phyloP scores from a whole-genome alignment of 2,797 vertebrate species.

The Schizopygopsis pylzovi region DNA sequence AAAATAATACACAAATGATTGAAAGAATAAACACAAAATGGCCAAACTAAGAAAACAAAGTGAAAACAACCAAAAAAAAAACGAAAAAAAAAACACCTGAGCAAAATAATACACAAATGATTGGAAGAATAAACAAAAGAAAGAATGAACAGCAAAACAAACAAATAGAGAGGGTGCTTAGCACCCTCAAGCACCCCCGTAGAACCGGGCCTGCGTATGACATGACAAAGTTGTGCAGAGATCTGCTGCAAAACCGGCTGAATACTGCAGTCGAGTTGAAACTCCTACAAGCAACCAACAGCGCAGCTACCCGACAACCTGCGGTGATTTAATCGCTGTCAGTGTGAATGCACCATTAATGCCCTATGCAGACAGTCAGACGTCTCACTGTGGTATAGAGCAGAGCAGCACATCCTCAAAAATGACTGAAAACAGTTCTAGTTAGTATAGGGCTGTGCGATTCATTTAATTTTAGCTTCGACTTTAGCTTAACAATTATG shows the following conservation, averaged over 20 bases:
- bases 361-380: neutral
- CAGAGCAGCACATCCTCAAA: neutral
- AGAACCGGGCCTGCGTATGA: too few relatives aligned
- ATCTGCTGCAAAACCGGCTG: neutral
- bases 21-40: too few relatives aligned
- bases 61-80: too few relatives aligned
- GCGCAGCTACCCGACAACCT: neutral
- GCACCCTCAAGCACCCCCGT: too few relatives aligned
- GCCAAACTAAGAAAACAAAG: too few relatives aligned
- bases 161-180: neutral
- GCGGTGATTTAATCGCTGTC: constrained; percentile 4
- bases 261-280: neutral
- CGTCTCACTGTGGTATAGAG: neutral
- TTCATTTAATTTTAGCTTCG: neutral
- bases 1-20: neutral
- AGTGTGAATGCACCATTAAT: constrained; percentile 3
- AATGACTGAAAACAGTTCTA: neutral
- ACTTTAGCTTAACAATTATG: neutral
- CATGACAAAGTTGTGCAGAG: neutral
- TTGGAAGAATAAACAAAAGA: neutral
- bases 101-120: neutral
- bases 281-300: neutral
- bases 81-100: neutral
- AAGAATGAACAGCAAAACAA: neutral
- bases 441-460: neutral